Evolutionary conservation across 1,140 invertebrate genomes (phyloP).

Genomic region (Caenorhabditis inopinata): DNA sequence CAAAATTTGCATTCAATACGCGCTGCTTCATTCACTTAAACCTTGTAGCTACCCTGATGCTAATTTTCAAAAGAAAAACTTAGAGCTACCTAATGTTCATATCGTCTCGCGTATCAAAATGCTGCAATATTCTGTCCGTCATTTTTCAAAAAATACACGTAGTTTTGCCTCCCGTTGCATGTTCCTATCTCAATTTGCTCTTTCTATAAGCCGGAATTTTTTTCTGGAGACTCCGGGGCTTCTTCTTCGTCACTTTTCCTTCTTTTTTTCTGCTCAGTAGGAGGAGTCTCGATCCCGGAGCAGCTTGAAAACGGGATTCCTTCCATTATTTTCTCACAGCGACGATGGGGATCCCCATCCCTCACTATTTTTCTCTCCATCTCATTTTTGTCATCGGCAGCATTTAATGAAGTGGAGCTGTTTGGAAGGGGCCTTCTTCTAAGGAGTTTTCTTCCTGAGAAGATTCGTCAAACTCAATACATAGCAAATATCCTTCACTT

Average conservation of each 20-base stretch:
- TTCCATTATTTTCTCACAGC: neutral
- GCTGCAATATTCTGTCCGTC: too few species aligned
- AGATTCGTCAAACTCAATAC: slow-evolving; percentile 26
- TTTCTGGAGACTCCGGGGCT: neutral
- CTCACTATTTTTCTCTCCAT: neutral
- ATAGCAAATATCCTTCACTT: neutral
- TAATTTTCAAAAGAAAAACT: too few species aligned
- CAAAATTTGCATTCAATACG: too few species aligned
- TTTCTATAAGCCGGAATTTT: neutral
- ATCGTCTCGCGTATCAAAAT: too few species aligned
- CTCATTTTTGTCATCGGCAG: slow-evolving; percentile 9
- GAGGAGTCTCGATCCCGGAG: neutral
- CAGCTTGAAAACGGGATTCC: neutral
- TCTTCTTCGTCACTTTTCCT: neutral
- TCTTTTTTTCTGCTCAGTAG: neutral
- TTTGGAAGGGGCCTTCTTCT: neutral
- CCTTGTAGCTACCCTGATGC: too few species aligned
- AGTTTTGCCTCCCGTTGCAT: neutral
- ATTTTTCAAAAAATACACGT: neutral
- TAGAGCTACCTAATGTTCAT: too few species aligned
- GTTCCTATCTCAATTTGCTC: neutral
- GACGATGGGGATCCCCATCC: slow-evolving; percentile 2
- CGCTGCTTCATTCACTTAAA: too few species aligned
- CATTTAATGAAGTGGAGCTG: slow-evolving; percentile 28
- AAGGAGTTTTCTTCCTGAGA: neutral